phyloP scores from a whole-genome alignment of 1,140 invertebrate species.

The Habropoda laboriosa region DNA sequence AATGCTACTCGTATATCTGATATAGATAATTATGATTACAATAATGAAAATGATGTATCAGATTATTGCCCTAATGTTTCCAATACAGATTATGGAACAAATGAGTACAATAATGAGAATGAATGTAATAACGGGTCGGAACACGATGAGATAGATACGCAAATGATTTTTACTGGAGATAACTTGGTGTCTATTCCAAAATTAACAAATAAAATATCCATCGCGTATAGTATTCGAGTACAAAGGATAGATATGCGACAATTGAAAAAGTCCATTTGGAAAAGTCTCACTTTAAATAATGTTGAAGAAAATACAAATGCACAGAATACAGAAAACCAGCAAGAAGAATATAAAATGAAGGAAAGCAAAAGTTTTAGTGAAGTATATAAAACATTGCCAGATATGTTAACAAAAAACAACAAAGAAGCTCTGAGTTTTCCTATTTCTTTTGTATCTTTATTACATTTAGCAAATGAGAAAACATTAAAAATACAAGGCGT shows the following conservation, averaged over 20 bases:
- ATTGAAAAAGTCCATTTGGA: slow-evolving; percentile 88
- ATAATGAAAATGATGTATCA: slow-evolving; percentile 82
- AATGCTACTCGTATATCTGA: slow-evolving; percentile 49
- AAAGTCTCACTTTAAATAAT: slow-evolving; percentile 73
- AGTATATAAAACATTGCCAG: slow-evolving; percentile 85
- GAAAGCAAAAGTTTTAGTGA: slow-evolving; percentile 77
- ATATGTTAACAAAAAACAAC: slow-evolving; percentile 84
- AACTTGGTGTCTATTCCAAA: slow-evolving; percentile 84
- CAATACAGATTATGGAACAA: slow-evolving; percentile 73
- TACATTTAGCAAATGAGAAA: slow-evolving; percentile 92
- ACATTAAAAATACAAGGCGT: slow-evolving; percentile 57
- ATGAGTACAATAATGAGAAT: slow-evolving; percentile 74
- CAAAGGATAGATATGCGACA: slow-evolving; percentile 92
- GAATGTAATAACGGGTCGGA: slow-evolving; percentile 75
- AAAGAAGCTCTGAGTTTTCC: slow-evolving; percentile 87
- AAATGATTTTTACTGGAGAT: slow-evolving; percentile 77
- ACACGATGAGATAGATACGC: slow-evolving; percentile 67
- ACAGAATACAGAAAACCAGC: slow-evolving; percentile 27
- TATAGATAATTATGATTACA: slow-evolving; percentile 81
- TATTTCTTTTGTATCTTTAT: slow-evolving; percentile 88
- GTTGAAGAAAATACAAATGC: slow-evolving; percentile 64
- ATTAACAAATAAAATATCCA: slow-evolving; percentile 84
- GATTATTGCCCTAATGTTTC: slow-evolving; percentile 80
- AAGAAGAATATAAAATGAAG: slow-evolving; percentile 44
- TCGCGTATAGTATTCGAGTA: slow-evolving; percentile 88